phyloP scores from a whole-genome alignment of 2,797 vertebrate species.

The Diglossa cyanea region DNA sequence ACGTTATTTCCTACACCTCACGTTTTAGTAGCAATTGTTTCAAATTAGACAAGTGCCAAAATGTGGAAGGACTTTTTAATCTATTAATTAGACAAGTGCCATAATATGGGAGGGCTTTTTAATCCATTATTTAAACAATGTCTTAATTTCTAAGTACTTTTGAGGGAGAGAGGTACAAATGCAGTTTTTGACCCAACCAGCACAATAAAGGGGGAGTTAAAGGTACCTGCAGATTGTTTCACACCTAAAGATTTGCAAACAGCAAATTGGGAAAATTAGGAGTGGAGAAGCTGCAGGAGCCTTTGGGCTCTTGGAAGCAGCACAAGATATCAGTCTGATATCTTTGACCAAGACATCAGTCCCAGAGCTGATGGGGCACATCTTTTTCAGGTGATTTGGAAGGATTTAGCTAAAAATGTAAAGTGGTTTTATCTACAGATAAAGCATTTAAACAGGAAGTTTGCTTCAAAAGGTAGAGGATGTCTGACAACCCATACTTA shows the following conservation, averaged over 20 bases:
- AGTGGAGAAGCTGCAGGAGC: background rate
- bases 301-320: background rate
- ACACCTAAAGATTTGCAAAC: background rate
- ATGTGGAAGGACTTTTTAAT: background rate
- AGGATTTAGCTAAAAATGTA: background rate
- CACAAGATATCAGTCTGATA: background rate
- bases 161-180: background rate
- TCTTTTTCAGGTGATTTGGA: background rate
- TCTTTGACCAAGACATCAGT: background rate
- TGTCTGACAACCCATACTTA: slow-evolving; percentile 2
- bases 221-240: background rate
- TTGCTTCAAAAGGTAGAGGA: background rate
- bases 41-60: background rate
- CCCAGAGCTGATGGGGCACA: background rate
- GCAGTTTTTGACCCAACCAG: background rate
- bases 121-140: slow-evolving; percentile 17
- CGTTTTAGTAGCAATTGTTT: background rate
- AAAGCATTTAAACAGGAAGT: background rate
- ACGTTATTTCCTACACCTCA: background rate
- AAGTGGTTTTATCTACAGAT: background rate
- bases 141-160: background rate
- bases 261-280: background rate
- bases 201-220: background rate
- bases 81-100: background rate
- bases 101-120: background rate